These are phyloP conservation scores for Pandemis heparana DNA, from an alignment of 2,888 invertebrate species.

Conservation along the genomic window DNA sequence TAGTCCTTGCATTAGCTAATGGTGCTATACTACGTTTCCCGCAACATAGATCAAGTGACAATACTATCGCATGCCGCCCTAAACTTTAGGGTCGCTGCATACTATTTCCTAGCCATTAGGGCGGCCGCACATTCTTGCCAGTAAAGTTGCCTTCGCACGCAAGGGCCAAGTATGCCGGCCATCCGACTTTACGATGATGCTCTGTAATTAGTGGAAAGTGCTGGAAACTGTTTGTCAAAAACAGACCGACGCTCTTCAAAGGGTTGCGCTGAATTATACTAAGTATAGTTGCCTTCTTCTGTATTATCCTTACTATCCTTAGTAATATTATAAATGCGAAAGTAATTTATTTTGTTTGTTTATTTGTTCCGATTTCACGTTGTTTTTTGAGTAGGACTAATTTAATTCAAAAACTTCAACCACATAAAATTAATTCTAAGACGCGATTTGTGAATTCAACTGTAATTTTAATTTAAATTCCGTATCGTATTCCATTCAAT, in stretches of 20 bases:
- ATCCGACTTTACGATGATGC: background rate
- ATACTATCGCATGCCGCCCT: slow-evolving; percentile 22
- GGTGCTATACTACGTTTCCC: background rate
- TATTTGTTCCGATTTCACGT: no score
- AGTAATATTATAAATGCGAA: no score
- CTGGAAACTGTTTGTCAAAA: slow-evolving; percentile 19
- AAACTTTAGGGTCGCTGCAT: slow-evolving; percentile 33
- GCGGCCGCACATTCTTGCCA: slow-evolving; percentile 66
- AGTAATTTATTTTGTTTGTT: no score
- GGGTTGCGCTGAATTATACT: no score
- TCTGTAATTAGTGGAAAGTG: slow-evolving; percentile 4
- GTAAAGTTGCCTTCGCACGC: slow-evolving; percentile 62
- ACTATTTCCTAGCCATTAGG: slow-evolving; percentile 44
- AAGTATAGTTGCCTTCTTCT: background rate
- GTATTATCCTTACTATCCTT: no score
- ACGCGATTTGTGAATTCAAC: no score
- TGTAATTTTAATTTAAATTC: slow-evolving; percentile 1
- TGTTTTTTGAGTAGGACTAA: no score
- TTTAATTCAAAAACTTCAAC: no score
- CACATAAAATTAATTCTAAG: no score
- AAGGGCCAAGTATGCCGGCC: slow-evolving; percentile 45
- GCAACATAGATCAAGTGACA: slow-evolving; percentile 29
- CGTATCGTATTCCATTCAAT: slow-evolving; percentile 16
- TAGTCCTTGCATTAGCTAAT: background rate
- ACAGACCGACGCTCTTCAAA: background rate